Evolutionary conservation across 92 coral and sea anemone genomes (phyloP), one percentile per base, ranked within the genome.

Genomic region (Virgularia gustaviana): DNA sequence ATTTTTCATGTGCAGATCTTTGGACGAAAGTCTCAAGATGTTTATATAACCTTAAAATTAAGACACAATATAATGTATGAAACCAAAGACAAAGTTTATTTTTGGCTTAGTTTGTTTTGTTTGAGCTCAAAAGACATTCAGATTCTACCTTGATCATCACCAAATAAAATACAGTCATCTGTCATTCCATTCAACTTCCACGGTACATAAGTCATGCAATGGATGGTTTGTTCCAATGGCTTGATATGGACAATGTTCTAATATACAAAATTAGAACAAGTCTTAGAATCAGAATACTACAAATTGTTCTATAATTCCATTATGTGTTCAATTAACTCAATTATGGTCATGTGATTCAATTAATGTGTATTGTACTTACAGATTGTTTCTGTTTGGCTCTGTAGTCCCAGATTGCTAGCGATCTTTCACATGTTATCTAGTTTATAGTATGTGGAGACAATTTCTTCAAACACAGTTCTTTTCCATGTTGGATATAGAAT

Each of bases 401-500:
- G 86, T 89, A 87, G 70, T 92, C 98, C 98, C 98, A 92, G 23
- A 92, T 81, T 24, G 96, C 89, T 12, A 92, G 64, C 2, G 98
- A 91, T 65, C 98, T 85, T 72, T 92, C 98, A 72, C 96, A 89
- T 16, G 98, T 87, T 36, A 86, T 96, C 98, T 92, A n/a, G n/a
- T n/a, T n/a, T n/a, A n/a, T n/a, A n/a, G n/a, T n/a, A n/a, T n/a
- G n/a, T n/a, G n/a, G n/a, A 53, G 11, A 15, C 20, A 35, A 60
- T 2, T 16, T 32, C 22, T 0, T 2, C 22, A 9, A 60, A 60
- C 16, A 1, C 3, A 4, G 16, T 20, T n/a, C 27, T 7, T 0
- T 4, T 24, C 62, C 16, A 12, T 56, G 5, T 27, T 23, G 32
- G 10, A 13, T 56, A 5, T 13, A 55, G 16, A 0, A 30, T 18